Conservation (phyloP, 2,113 vertebrate species). For the Mus spicilegus region DNA sequence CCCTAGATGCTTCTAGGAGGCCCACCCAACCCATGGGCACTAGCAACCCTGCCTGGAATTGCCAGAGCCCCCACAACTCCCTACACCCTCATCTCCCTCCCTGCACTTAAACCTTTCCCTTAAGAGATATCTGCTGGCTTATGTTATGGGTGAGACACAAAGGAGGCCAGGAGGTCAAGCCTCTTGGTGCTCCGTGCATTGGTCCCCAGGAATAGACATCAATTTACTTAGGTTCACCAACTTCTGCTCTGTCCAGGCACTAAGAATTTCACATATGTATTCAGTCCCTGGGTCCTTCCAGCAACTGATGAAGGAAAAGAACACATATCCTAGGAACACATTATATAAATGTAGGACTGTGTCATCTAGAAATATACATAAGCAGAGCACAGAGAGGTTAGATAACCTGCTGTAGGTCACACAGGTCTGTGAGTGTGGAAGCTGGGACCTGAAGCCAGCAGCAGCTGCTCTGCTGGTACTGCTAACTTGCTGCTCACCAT, state of each 20-base stretch:
- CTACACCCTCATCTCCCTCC: background rate
- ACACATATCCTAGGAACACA: background rate
- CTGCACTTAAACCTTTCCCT: background rate
- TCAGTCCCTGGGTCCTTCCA: background rate
- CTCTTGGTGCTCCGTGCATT: background rate
- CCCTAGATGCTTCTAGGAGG: background rate
- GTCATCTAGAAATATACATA: background rate
- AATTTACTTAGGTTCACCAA: background rate
- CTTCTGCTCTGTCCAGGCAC: background rate
- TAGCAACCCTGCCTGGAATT: background rate
- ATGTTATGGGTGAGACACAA: background rate
- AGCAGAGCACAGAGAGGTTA: conserved; percentile 10
- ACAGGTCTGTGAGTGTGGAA: background rate
- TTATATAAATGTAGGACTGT: background rate
- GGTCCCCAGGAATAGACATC: background rate
- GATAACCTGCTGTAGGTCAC: conserved; percentile 26
- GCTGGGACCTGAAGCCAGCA: background rate
- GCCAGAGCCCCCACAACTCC: background rate
- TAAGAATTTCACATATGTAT: background rate
- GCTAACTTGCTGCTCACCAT: background rate
- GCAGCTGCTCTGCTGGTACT: background rate
- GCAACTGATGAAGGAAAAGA: background rate
- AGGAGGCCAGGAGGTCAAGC: background rate
- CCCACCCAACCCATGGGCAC: background rate
- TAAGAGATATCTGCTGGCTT: background rate